Conservation (phyloP, 2,113 vertebrate genomes). For the Damaliscus lunatus region DNA sequence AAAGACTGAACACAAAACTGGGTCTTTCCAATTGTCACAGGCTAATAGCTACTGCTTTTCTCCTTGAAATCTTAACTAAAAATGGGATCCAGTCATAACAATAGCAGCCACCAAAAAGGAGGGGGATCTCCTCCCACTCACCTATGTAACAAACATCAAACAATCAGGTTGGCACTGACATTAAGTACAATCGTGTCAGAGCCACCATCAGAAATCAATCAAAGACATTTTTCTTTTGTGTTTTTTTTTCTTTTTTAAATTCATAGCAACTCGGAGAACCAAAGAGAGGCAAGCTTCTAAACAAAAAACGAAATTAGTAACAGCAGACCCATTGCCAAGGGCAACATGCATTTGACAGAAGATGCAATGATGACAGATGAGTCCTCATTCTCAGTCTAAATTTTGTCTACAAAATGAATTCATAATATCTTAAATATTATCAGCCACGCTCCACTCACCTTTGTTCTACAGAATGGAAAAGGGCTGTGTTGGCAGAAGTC, state of each 20-base stretch:
- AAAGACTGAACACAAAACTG: neutral
- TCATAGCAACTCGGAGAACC: conserved; percentile 67
- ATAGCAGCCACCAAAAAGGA: conserved; percentile 51
- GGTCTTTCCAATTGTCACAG: conserved; percentile 27
- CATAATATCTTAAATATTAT: conserved; percentile 77
- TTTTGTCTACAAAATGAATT: conserved; percentile 76
- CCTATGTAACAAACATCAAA: conserved; percentile 71
- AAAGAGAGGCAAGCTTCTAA: conserved; percentile 74
- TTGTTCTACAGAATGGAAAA: conserved; percentile 78
- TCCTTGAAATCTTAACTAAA: conserved; percentile 41
- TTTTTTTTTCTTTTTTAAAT: conserved; percentile 64
- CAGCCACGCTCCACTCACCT: conserved; percentile 75
- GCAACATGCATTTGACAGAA: conserved; percentile 80
- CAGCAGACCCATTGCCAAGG: conserved; percentile 80
- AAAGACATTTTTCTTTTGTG: conserved; percentile 68
- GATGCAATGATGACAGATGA: conserved; percentile 79
- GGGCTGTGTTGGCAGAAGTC: conserved; percentile 74
- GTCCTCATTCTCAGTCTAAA: conserved; percentile 70
- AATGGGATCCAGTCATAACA: conserved; percentile 37
- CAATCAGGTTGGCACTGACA: conserved; percentile 55
- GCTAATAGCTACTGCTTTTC: conserved; percentile 1
- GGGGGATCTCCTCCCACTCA: conserved; percentile 51
- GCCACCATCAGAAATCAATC: conserved; percentile 72
- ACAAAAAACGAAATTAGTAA: conserved; percentile 81
- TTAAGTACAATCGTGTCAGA: conserved; percentile 61